Evolutionary conservation across 2,113 vertebrate genomes (phyloP).

Genomic region (Odontesthes bonariensis): DNA sequence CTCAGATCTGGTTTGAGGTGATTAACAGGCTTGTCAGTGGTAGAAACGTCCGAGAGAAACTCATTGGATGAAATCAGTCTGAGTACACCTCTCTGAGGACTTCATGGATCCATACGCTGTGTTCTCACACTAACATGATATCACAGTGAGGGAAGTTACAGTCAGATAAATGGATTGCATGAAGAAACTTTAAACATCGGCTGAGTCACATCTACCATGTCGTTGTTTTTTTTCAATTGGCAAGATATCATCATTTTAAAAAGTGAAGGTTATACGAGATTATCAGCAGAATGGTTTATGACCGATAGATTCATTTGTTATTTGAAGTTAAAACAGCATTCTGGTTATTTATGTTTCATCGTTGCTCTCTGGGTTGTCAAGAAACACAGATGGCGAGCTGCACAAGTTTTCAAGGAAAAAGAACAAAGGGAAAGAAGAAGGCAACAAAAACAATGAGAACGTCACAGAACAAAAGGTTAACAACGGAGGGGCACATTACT

Average conservation of each 20-base stretch:
- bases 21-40: constrained; percentile 42
- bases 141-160: constrained; percentile 28
- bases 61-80: constrained; percentile 41
- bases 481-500: background rate
- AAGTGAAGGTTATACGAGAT: too few species aligned
- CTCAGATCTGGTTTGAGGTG: constrained; percentile 34
- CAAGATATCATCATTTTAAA: too few species aligned
- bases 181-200: constrained; percentile 43
- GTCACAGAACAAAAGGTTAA: background rate
- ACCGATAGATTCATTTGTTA: background rate
- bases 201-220: constrained; percentile 33
- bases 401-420: background rate
- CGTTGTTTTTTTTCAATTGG: background rate
- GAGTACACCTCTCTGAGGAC: constrained; percentile 19
- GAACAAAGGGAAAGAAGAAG: background rate
- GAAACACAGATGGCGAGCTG: too few species aligned
- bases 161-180: constrained; percentile 20
- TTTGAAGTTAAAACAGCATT: background rate
- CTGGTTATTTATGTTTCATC: too few species aligned
- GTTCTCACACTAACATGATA: constrained; percentile 44
- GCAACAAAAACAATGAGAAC: background rate
- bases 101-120: constrained; percentile 27
- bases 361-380: too few species aligned
- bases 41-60: constrained; percentile 31
- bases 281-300: too few species aligned